Conservation (phyloP, 2,888 invertebrate genomes). For the Trachelus troglodyta region DNA sequence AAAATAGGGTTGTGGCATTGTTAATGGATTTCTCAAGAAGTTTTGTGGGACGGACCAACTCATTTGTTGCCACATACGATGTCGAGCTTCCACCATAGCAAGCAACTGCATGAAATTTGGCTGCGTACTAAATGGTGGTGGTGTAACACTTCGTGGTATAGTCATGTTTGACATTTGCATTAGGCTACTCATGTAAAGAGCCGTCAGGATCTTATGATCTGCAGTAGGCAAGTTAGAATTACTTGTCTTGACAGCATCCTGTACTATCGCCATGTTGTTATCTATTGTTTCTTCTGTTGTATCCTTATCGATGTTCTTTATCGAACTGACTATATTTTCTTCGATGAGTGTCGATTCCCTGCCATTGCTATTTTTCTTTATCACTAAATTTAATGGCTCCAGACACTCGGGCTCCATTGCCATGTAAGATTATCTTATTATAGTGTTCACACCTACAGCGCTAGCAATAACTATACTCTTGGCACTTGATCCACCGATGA, state of each 20-base stretch:
- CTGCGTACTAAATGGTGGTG: constrained; percentile 43
- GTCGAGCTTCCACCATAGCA: constrained; percentile 58
- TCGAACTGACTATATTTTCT: constrained; percentile 28
- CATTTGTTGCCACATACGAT: constrained; percentile 62
- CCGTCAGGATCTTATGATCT: constrained; percentile 64
- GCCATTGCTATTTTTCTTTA: constrained; percentile 60
- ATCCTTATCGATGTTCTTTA: constrained; percentile 46
- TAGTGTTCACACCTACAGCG: constrained; percentile 21
- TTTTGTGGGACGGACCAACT: constrained; percentile 57
- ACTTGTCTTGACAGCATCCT: constrained; percentile 53
- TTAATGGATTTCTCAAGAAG: constrained; percentile 51
- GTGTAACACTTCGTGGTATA: constrained; percentile 41
- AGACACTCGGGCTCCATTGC: constrained; percentile 65
- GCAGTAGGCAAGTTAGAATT: constrained; percentile 48
- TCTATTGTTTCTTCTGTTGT: constrained; percentile 35
- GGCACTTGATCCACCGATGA: neutral
- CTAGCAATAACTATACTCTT: constrained; percentile 8
- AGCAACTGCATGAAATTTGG: constrained; percentile 60
- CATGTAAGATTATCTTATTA: constrained; percentile 26
- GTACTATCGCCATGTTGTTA: constrained; percentile 56
- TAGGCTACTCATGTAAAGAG: constrained; percentile 64
- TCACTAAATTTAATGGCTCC: constrained; percentile 70
- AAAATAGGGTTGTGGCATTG: constrained; percentile 49
- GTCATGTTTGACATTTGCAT: constrained; percentile 62
- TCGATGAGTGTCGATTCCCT: constrained; percentile 24